Evolutionary conservation across 2,797 vertebrate genomes (phyloP), one percentile per base, ranked within the genome.

Genomic region (Acridotheres tristis): DNA sequence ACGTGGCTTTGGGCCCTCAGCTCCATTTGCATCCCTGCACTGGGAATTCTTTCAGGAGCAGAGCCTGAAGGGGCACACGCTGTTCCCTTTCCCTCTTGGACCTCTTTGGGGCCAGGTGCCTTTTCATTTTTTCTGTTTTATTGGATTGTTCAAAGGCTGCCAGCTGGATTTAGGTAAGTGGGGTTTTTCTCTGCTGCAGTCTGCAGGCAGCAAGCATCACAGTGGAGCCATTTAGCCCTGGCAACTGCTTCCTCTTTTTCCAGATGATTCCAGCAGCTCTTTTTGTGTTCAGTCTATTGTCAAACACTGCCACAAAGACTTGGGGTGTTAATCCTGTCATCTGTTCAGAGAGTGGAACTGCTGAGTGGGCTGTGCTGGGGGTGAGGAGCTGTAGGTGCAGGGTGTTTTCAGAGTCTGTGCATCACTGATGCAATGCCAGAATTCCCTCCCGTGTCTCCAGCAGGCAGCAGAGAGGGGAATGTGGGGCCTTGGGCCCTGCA

Each of bases 251-350:
- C 79, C 74, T 79, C 42, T 88, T 93, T 91, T 96, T 94, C 96
- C 88, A 93, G 96, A 94, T 86, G 59, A 92, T 97, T 94, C 96
- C 78, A 97, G 96, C 81, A 93, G 91, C 74, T 85, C 91, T 77
- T 79, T 93, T 48, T 88, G 88, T 90, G 83, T 81, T 76, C 3
- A 86, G 73, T 63, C 91, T 43, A 68, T 95, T 96, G 94, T 96
- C 38, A 2, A 10, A 30, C 23, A 42, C 48, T 3, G 0, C 20
- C 87, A 93, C 88, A 95, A 76, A 96, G 88, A 9, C 83, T 65
- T 38, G 67, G 88, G 83, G 58, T 36, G 25, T 84, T 85, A 91
- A 91, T 96, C 45, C 89, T 82, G 45, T 91, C 89, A 17, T 76
- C 78, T 85, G 89, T 67, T 67, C 77, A n/a, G 74, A 1, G 23